Base-by-base conservation (phyloP, 2,888 invertebrate genomes). In the Dastarcus helophoroides region DNA sequence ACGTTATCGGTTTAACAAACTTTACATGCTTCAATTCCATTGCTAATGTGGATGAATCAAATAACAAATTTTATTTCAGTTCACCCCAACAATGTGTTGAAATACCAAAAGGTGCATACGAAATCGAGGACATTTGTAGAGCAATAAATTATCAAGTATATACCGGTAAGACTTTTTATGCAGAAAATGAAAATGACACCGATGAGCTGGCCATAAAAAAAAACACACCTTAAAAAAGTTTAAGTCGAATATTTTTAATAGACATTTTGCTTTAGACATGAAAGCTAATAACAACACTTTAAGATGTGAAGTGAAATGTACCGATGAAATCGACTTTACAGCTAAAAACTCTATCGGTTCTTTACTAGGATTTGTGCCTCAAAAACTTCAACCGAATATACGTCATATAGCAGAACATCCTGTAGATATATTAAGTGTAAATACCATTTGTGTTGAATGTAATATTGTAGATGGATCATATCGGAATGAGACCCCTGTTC, bases 11-110 rank as follows among this genome's bases (percentile, higher is more conserved):
- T n/a, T n/a, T n/a, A n/a, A n/a, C n/a, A n/a, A n/a, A n/a, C n/a
- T n/a, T n/a, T n/a, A n/a, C n/a, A n/a, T n/a, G n/a, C n/a, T 38
- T 38, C 17, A 42, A 42, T 25, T 40, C 42, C n/a, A 40, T 41
- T 7, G 39, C 40, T 3, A 19, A 19, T n/a, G 19, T 19, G 7
- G 19, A 19, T 19, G n/a, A 19, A 19, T 8, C 7, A 8, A 19
- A 19, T 19, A 19, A 19, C 19, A 8, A 8, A n/a, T n/a, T 19
- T 19, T n/a, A 19, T n/a, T 8, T 19, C n/a, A n/a, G 19, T n/a
- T 19, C 19, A n/a, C 7, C 7, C 19, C 7, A n/a, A n/a, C n/a
- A n/a, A n/a, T n/a, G 7, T 7, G n/a, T 19, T 19, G 19, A 19
- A 19, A 7, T 19, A 8, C 19, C 19, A 7, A n/a, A 19, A 19